phyloP scores from a whole-genome alignment of 2,113 vertebrate species.

The Scomber japonicus region DNA sequence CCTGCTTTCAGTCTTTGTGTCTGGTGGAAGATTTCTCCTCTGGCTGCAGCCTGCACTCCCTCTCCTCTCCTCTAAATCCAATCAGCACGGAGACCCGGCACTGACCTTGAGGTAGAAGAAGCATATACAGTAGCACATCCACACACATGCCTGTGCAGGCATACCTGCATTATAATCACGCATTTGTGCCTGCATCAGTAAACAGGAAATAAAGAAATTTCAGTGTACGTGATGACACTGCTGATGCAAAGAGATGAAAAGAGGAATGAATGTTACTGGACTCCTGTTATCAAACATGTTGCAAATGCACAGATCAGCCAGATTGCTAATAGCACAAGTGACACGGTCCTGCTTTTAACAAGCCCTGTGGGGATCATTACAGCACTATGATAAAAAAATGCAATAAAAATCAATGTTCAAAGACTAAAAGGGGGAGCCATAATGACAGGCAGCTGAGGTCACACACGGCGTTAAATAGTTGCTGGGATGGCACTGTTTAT shows the following conservation, averaged over 20 bases:
- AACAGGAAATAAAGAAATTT: conserved; percentile 20
- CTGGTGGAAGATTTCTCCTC: conserved; percentile 56
- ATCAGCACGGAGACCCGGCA: conserved; percentile 70
- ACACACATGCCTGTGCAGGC: conserved; percentile 26
- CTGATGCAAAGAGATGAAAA: conserved; percentile 32
- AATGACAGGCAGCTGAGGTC: conserved; percentile 53
- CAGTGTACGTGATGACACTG: not conserved
- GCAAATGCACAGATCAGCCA: conserved; percentile 6
- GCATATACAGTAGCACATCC: conserved; percentile 60
- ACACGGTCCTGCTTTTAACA: conserved; percentile 56
- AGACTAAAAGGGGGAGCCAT: conserved; percentile 35
- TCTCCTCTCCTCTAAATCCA: conserved; percentile 64
- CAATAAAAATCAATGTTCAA: conserved; percentile 72
- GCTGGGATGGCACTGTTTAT: conserved; percentile 32
- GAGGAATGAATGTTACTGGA: conserved; percentile 19
- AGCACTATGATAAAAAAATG: conserved; percentile 62
- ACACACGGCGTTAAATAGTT: conserved; percentile 35
- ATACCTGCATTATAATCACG: conserved; percentile 44
- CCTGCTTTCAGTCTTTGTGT: conserved; percentile 35
- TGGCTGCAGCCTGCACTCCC: conserved; percentile 63
- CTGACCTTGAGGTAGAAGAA: conserved; percentile 76
- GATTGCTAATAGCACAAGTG: conserved; percentile 37
- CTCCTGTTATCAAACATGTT: conserved; percentile 35
- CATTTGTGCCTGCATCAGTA: conserved; percentile 30
- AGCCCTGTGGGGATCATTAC: conserved; percentile 53